Conservation (phyloP, 2,888 invertebrate genomes). For the Matsumyia berberina region DNA sequence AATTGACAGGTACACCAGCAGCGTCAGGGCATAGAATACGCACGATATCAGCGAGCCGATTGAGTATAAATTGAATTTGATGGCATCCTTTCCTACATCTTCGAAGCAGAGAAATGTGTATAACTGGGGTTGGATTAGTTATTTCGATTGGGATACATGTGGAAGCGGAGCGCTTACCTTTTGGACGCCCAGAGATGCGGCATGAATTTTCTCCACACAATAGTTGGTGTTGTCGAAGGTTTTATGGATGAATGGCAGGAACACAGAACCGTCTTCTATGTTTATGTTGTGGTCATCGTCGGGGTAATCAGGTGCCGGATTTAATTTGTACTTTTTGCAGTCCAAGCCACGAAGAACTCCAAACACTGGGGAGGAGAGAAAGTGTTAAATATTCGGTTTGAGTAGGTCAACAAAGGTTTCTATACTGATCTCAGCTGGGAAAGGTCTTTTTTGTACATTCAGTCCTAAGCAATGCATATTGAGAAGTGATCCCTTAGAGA, state of each 20-base stretch:
- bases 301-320: conserved; percentile 78
- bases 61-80: conserved; percentile 82
- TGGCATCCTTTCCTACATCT: conserved; percentile 80
- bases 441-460: too few species aligned
- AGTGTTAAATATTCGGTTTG: background rate
- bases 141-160: conserved; percentile 29
- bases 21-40: conserved; percentile 87
- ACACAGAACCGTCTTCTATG: conserved; percentile 80
- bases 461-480: too few species aligned
- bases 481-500: too few species aligned
- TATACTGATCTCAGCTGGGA: too few species aligned
- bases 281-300: conserved; percentile 81
- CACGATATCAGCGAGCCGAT: conserved; percentile 87
- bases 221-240: conserved; percentile 80
- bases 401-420: background rate
- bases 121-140: conserved; percentile 79
- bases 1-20: conserved; percentile 88
- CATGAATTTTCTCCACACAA: conserved; percentile 81
- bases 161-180: conserved; percentile 80
- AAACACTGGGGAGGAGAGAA: conserved; percentile 78
- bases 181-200: conserved; percentile 76
- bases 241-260: conserved; percentile 78
- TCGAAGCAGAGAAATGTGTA: conserved; percentile 83
- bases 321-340: conserved; percentile 81
- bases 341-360: conserved; percentile 81